Percentiles rank a stretch among this genome's conserved stretches.
Conservation (phyloP, 2,888 invertebrate genomes). For the Toxonevra muliebris region DNA sequence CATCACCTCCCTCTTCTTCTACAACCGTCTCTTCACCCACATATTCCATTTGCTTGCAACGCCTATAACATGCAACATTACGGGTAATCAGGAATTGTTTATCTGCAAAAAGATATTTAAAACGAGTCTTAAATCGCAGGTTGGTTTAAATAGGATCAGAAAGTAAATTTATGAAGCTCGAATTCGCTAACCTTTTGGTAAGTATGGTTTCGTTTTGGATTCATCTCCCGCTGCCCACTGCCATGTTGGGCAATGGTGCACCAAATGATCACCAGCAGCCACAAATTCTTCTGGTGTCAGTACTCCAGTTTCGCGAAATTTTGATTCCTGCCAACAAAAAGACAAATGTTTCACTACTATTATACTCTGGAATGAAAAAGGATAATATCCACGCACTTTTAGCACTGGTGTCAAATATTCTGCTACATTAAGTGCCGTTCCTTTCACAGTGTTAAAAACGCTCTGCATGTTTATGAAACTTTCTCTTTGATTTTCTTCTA, state of each 20-base stretch:
- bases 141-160: constrained; percentile 3
- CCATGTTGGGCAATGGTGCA: constrained; percentile 99
- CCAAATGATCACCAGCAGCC: constrained; percentile 97
- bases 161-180: not conserved
- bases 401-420: constrained; percentile 96
- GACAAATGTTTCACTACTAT: not conserved
- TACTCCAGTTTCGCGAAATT: constrained; percentile 97
- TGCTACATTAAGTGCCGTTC: constrained; percentile 93
- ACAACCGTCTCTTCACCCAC: constrained; percentile 84
- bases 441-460: constrained; percentile 94
- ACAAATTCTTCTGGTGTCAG: constrained; percentile 99
- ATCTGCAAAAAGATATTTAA: constrained; percentile 64
- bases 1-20: constrained; percentile 84
- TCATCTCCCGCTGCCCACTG: constrained; percentile 95
- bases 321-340: constrained; percentile 81
- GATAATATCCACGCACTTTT: constrained; percentile 83
- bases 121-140: not conserved
- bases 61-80: constrained; percentile 95
- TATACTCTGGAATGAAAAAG: too few relatives aligned
- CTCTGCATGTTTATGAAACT: constrained; percentile 82
- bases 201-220: constrained; percentile 84
- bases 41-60: constrained; percentile 82
- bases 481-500: not conserved
- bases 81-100: constrained; percentile 97
- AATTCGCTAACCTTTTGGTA: constrained; percentile 71